These are phyloP conservation scores for Drosophila longiperda DNA, from an alignment of 2,888 invertebrate species.

Conservation along the genomic window DNA sequence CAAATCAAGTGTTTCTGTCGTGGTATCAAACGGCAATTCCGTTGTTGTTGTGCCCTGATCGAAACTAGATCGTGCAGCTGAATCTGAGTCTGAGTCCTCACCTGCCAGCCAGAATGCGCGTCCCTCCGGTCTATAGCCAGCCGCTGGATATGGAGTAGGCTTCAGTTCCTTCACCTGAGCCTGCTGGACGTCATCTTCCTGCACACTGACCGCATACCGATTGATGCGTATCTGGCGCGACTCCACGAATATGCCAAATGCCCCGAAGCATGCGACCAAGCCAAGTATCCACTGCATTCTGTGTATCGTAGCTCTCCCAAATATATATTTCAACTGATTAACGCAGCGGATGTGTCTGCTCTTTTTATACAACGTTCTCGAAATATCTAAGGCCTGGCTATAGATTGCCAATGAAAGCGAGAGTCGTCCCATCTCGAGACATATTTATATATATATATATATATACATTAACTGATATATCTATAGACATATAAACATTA, in stretches of 20 bases:
- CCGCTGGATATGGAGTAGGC: constrained; percentile 72
- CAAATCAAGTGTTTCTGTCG: constrained; percentile 50
- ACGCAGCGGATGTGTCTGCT: constrained; percentile 36
- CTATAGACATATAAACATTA: constrained; percentile 53
- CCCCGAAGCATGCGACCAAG: constrained; percentile 46
- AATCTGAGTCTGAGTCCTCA: constrained; percentile 37
- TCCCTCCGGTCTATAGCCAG: constrained; percentile 72
- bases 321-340: constrained; percentile 58
- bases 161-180: constrained; percentile 58
- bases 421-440: constrained; percentile 54
- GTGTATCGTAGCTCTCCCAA: constrained; percentile 33
- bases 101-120: constrained; percentile 73
- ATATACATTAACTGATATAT: neutral
- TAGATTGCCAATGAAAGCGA: constrained; percentile 61
- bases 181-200: constrained; percentile 61
- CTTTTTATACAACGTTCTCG: constrained; percentile 71
- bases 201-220: constrained; percentile 71
- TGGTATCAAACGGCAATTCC: constrained; percentile 35
- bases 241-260: constrained; percentile 35
- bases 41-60: constrained; percentile 66
- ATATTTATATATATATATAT: constrained; percentile 2
- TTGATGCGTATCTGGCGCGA: constrained; percentile 78
- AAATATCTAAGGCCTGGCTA: constrained; percentile 46
- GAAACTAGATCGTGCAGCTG: constrained; percentile 17
- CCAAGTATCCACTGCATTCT: constrained; percentile 51